These are phyloP conservation scores for Ladona fulva DNA, from an alignment of 1,140 invertebrate species.

Conservation along the genomic window DNA sequence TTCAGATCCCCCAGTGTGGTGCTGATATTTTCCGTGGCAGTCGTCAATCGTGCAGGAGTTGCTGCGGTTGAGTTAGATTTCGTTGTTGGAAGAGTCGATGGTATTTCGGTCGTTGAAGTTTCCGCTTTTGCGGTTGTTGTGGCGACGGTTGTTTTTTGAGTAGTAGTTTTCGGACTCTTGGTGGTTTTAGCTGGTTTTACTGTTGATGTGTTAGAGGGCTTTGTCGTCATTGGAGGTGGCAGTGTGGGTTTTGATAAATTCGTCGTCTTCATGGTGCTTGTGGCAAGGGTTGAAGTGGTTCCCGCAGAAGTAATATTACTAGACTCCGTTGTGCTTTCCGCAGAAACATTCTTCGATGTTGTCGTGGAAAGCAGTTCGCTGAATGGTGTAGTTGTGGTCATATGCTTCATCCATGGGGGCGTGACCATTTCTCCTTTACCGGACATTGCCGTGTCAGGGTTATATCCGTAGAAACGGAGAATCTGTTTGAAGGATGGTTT, in stretches of 20 bases:
- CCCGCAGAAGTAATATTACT: neutral
- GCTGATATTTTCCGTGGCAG: neutral
- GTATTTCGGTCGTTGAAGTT: too few relatives aligned
- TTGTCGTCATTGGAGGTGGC: neutral
- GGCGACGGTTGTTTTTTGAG: neutral
- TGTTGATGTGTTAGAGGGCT: neutral
- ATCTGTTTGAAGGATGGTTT: conserved; percentile 56
- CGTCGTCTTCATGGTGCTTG: neutral
- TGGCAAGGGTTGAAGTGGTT: neutral
- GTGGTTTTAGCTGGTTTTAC: neutral
- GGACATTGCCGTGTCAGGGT: conserved; percentile 29
- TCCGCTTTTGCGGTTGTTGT: neutral
- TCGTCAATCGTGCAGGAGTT: neutral
- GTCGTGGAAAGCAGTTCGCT: neutral
- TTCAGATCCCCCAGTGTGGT: neutral
- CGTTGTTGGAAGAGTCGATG: too few relatives aligned
- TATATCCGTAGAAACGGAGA: conserved; percentile 67
- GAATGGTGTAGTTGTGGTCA: neutral
- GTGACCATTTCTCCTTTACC: neutral
- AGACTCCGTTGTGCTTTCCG: neutral
- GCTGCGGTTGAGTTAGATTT: too few relatives aligned
- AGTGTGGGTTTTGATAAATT: neutral
- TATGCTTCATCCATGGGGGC: neutral
- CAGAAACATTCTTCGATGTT: neutral
- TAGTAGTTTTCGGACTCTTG: neutral